Evolutionary conservation across 2,888 invertebrate species (phyloP).

Genomic region (Drosophila mayaguana): DNA sequence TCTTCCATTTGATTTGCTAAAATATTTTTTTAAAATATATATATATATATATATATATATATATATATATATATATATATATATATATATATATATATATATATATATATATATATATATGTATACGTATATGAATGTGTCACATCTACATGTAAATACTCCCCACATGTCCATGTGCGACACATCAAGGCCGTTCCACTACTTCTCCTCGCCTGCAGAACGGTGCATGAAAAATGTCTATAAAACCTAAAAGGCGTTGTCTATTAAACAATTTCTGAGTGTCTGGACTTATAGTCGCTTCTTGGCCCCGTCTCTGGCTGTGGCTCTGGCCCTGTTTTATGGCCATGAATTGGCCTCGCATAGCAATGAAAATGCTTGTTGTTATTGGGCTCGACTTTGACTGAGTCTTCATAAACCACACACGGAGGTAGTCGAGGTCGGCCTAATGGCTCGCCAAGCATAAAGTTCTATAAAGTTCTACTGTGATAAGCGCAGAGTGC

Average conservation of each 20-base stretch:
- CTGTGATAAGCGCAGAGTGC: slow-evolving; percentile 68
- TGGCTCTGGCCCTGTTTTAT: slow-evolving; percentile 46
- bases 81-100: background rate
- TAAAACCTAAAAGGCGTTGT: slow-evolving; percentile 71
- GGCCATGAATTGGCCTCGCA: slow-evolving; percentile 55
- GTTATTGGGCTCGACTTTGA: slow-evolving; percentile 36
- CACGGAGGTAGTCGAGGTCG: slow-evolving; percentile 47
- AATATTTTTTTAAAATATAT: too few relatives aligned
- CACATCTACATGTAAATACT: background rate
- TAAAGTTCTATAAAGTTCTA: slow-evolving; percentile 62
- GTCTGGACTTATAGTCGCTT: slow-evolving; percentile 35
- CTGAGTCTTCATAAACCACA: slow-evolving; percentile 55
- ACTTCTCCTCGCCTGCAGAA: slow-evolving; percentile 11
- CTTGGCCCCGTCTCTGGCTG: slow-evolving; percentile 20
- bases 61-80: background rate
- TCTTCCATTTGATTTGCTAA: too few relatives aligned
- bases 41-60: background rate
- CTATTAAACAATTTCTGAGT: slow-evolving; percentile 68
- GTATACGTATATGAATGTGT: background rate
- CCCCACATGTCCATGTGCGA: slow-evolving; percentile 2
- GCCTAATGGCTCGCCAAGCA: slow-evolving; percentile 53
- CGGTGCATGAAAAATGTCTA: slow-evolving; percentile 57
- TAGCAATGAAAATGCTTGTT: slow-evolving; percentile 47
- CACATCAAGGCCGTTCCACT: slow-evolving; percentile 39
- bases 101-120: background rate